Base-by-base conservation (phyloP, 1,140 invertebrate species). In the Meloidogyne hapla region DNA sequence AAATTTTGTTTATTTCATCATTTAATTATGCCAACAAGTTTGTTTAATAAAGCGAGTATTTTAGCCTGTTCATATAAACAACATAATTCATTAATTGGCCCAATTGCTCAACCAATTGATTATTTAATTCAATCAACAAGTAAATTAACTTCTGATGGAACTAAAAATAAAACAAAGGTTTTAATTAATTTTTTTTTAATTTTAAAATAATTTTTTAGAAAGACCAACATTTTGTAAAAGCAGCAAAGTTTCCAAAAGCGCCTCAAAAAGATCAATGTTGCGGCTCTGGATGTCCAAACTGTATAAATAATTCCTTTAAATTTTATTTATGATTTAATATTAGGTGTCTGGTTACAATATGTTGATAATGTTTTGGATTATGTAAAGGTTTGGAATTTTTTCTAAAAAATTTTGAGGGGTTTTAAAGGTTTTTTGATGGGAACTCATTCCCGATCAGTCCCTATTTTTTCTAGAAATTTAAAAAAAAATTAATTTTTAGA, bases 201-300 rank as follows among this genome's bases (percentile, higher is more conserved):
- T 18, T 18, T 48, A 18, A 2, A n/a, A 48, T 18, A 18, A 48
- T 3, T 18, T 48, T 56, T 56, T 56, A 56, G 48, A 56, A 56
- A 56, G n/a, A 13, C n/a, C 48, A 56, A 21, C 48, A 56, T n/a
- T 56, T 56, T 21, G 48, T 21, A 56, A 56, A 56, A 56, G 48
- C 48, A 56, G 18, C 48, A n/a, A 25, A 40, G 45, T 70, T 70
- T 70, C 69, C 69, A 26, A 42, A 0, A 8, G 21, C 69, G 6
- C 69, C 69, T 1, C 23, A 45, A 18, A 25, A 28, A n/a, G 71
- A 64, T 10, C 23, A 38, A 23, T 73, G 71, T 64, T 73, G 71
- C 23, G 71, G 71, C 13, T 73, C 71, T n/a, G 71, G 71, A 40
- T 73, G 71, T 63, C 71, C 71, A 25, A 73, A 73, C 26, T 73